phyloP scores from a whole-genome alignment of 2,888 invertebrate genomes.

The Heliconius sara region DNA sequence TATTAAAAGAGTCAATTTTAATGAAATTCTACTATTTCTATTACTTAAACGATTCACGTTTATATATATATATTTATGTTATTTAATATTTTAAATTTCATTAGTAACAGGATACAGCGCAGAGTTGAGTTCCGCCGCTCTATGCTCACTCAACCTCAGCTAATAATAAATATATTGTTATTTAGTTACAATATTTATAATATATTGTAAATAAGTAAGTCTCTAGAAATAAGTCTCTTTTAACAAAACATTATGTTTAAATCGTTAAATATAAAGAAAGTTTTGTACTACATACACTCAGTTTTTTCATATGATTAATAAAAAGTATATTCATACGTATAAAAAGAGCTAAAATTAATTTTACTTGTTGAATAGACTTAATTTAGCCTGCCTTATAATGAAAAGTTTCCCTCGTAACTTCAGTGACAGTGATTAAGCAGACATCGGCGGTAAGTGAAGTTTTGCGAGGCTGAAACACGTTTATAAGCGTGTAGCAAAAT shows the following conservation, averaged over 20 bases:
- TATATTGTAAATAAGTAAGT: not conserved
- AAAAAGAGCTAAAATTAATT: not conserved
- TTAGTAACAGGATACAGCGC: too few species aligned
- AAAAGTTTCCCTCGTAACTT: slow-evolving; percentile 22
- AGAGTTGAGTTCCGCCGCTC: too few species aligned
- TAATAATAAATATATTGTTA: too few species aligned
- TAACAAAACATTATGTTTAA: not conserved
- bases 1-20: too few species aligned
- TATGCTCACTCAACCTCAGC: too few species aligned
- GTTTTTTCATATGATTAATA: not conserved
- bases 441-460: slow-evolving; percentile 32
- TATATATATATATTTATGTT: too few species aligned
- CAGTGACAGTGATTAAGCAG: slow-evolving; percentile 31
- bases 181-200: not conserved
- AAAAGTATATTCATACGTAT: not conserved
- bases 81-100: too few species aligned
- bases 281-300: not conserved
- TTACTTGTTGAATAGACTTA: slow-evolving; percentile 12
- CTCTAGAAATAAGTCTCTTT: not conserved
- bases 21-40: too few species aligned
- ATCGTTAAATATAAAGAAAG: not conserved
- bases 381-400: slow-evolving; percentile 9
- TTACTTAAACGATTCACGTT: too few species aligned
- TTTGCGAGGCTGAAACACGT: slow-evolving; percentile 46
- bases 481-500: slow-evolving; percentile 50